Base-by-base conservation (phyloP, 2,888 invertebrate species). In the Venusia cambrica region DNA sequence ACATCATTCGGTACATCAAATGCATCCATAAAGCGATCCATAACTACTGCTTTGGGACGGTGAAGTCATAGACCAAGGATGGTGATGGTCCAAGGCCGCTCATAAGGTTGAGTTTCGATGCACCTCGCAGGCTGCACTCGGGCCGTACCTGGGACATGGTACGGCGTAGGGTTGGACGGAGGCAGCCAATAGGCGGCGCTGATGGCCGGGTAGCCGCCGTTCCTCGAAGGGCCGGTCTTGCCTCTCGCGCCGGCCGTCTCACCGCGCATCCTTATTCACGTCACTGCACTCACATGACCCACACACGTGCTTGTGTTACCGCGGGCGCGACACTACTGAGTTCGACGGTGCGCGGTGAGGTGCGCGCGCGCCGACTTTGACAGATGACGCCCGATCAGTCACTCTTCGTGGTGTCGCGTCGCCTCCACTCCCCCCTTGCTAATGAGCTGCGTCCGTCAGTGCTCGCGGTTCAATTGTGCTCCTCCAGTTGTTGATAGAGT, bases 131-230 rank as follows among this genome's bases (percentile, higher is more conserved):
- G 30, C 35, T 44, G 43, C 40, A 37, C 16, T 28, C 16, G 21
- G 21, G 24, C 37, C 78, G 70, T 91, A 94, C 94, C 94, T 94
- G 94, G 94, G 79, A 94, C 89, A 76, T 94, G 91, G 87, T 94
- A 94, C 65, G 94, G 94, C 71, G 92, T 92, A 59, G 92, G 92
- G 80, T 92, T 92, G 50, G 93, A 90, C 64, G 94, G 92, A 52
- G 94, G 93, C 66, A 94, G 91, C 94, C 94, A 94, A 85, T 94
- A 94, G 72, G 94, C 92, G 74, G 93, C 91, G 79, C 92, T 92
- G 89, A 94, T 94, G 61, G 94, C 90, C 73, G 94, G 94, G 88
- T 94, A 94, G 81, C 65, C 68, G 38, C 64, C 62, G 56, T 65
- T 66, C 51, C 67, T 60, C 55, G 64, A 66, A 53, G 62, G 61